A percentile compares a stretch with the other conserved stretches of the same genome.
Evolutionary conservation across 2,113 vertebrate species (phyloP).

Genomic region (Corapipo altera): DNA sequence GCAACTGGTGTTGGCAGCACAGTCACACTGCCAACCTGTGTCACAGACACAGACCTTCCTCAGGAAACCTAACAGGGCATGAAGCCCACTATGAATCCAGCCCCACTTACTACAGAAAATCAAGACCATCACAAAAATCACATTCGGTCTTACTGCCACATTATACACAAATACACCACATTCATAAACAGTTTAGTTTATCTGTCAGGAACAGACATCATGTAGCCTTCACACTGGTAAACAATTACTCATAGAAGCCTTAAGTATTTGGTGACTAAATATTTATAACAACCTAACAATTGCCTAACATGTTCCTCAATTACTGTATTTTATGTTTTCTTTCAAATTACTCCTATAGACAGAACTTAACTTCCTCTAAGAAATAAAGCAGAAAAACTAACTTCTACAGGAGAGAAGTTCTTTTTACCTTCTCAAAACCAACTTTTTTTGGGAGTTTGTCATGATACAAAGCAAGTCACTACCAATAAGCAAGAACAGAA

Average conservation of each 20-base stretch:
- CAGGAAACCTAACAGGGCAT: neutral
- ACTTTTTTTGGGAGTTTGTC: neutral
- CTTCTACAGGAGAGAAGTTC: neutral
- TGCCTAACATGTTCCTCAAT: neutral
- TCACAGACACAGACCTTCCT: neutral
- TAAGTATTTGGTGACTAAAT: neutral
- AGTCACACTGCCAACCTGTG: neutral
- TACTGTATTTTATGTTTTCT: neutral
- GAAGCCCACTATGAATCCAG: neutral
- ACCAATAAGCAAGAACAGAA: neutral
- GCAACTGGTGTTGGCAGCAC: neutral
- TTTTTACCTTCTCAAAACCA: neutral
- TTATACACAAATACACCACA: neutral
- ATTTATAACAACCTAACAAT: neutral
- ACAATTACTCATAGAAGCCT: neutral
- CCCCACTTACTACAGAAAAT: neutral
- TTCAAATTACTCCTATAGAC: neutral
- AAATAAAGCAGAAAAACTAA: neutral
- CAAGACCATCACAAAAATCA: neutral
- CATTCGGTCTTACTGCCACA: neutral
- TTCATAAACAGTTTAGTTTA: neutral
- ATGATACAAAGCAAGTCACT: neutral
- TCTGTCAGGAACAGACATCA: neutral
- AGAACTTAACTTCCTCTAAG: neutral
- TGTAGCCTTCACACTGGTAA: neutral